Conservation (phyloP, 2,888 invertebrate genomes). For the Nomada flava region DNA sequence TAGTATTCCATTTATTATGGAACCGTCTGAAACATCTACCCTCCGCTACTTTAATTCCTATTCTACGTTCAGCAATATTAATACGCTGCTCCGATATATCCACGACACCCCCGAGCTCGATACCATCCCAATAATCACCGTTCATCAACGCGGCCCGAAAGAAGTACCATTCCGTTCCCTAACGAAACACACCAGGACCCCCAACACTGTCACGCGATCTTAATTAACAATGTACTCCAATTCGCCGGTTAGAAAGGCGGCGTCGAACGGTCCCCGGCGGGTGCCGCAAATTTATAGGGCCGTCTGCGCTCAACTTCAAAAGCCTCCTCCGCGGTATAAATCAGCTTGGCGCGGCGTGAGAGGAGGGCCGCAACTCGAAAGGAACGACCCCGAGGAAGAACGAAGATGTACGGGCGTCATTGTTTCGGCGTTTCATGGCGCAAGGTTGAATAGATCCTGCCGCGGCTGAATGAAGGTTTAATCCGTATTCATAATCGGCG, state of each 20-base stretch:
- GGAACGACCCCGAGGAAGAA: constrained; percentile 37
- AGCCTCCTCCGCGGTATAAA: constrained; percentile 59
- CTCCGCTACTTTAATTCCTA: too few species aligned
- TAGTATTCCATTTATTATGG: too few species aligned
- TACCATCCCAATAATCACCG: background rate
- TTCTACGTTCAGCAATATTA: too few species aligned
- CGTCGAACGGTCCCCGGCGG: constrained; percentile 46
- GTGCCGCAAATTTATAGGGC: constrained; percentile 46
- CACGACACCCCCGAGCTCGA: background rate
- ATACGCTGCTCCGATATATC: too few species aligned
- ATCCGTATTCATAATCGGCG: constrained; percentile 77
- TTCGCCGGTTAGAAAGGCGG: constrained; percentile 48
- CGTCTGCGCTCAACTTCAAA: constrained; percentile 52
- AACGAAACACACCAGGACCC: background rate
- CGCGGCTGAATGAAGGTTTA: constrained; percentile 68
- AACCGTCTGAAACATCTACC: too few species aligned
- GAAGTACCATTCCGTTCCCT: background rate
- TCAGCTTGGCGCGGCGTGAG: constrained; percentile 31
- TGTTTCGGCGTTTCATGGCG: constrained; percentile 62
- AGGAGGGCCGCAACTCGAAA: background rate
- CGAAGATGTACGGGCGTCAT: constrained; percentile 60
- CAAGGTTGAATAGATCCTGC: constrained; percentile 59
- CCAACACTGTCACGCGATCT: constrained; percentile 53
- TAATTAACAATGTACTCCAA: constrained; percentile 53
- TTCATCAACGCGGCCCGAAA: background rate